A percentile compares a stretch with the other conserved stretches of the same genome.
Evolutionary conservation across 2,113 vertebrate genomes (phyloP).

Genomic region (Apteryx owenii): DNA sequence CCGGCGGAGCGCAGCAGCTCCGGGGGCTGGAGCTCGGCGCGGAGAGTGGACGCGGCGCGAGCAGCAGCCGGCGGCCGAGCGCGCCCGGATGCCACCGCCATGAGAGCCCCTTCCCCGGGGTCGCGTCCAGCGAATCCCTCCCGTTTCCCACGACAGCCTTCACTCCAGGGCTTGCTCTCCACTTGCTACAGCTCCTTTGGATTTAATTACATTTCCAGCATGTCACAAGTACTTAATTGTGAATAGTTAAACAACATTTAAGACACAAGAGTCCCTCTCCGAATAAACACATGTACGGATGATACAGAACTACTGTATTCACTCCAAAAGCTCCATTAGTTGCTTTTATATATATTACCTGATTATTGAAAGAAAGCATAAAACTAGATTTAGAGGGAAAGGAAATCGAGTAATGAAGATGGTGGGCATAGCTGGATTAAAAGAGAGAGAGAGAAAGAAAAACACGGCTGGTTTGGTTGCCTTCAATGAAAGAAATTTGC

Average conservation of each 20-base stretch:
- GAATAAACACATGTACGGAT: not conserved
- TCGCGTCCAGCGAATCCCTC: not conserved
- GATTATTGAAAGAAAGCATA: not conserved
- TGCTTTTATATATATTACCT: not conserved
- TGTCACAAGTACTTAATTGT: conserved; percentile 39
- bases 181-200: conserved; percentile 40
- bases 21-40: too few species aligned
- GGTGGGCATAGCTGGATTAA: not conserved
- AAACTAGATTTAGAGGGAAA: not conserved
- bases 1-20: not conserved
- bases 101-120: not conserved
- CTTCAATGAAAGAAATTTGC: conserved; percentile 45
- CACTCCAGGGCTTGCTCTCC: not conserved
- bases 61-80: too few species aligned
- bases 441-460: not conserved
- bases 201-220: conserved; percentile 37
- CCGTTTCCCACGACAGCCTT: not conserved
- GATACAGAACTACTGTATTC: not conserved
- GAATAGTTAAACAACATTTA: not conserved
- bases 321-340: not conserved
- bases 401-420: not conserved
- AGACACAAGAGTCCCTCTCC: not conserved
- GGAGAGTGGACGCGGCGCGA: too few species aligned
- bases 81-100: too few species aligned
- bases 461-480: not conserved